phyloP scores from a whole-genome alignment of 64 coral and sea anemone genomes.

The Pocillopora verrucosa region DNA sequence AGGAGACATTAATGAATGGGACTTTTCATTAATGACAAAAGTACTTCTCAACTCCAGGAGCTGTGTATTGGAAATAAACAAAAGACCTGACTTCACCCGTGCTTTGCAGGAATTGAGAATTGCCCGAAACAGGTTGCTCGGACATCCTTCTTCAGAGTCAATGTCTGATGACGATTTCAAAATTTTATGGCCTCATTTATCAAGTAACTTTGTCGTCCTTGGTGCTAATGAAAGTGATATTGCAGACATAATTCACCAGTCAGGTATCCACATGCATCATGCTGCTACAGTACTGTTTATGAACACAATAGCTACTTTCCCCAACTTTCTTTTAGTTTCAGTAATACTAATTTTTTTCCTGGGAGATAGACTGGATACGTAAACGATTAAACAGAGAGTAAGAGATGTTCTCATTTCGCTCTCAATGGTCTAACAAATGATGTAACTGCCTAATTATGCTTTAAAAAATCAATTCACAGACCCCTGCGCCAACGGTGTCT shows the following conservation, averaged over 20 bases:
- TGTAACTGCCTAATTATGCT: too few relatives aligned
- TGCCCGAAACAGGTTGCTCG: constrained; percentile 27
- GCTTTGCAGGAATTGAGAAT: constrained; percentile 27
- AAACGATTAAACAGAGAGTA: too few relatives aligned
- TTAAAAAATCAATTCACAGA: too few relatives aligned
- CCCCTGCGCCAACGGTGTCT: too few relatives aligned
- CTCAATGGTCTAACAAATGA: too few relatives aligned
- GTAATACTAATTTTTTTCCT: too few relatives aligned
- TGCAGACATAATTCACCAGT: background rate
- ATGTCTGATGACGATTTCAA: constrained; percentile 53
- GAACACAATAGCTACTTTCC: too few relatives aligned
- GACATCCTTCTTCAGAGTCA: constrained; percentile 28
- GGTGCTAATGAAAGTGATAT: constrained; percentile 13
- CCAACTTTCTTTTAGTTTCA: too few relatives aligned
- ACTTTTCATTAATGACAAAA: constrained; percentile 62
- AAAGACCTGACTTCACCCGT: constrained; percentile 1
- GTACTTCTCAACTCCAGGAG: constrained; percentile 33
- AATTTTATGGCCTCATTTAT: constrained; percentile 20
- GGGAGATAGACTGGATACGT: too few relatives aligned
- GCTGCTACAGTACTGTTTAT: too few relatives aligned
- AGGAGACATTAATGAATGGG: constrained; percentile 66
- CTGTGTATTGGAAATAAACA: constrained; percentile 15
- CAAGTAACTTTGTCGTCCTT: background rate
- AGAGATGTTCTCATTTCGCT: too few relatives aligned
- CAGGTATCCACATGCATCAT: background rate